These are phyloP conservation scores for Drosophila ercepeae DNA, from an alignment of 1,140 invertebrate genomes.

Conservation along the genomic window DNA sequence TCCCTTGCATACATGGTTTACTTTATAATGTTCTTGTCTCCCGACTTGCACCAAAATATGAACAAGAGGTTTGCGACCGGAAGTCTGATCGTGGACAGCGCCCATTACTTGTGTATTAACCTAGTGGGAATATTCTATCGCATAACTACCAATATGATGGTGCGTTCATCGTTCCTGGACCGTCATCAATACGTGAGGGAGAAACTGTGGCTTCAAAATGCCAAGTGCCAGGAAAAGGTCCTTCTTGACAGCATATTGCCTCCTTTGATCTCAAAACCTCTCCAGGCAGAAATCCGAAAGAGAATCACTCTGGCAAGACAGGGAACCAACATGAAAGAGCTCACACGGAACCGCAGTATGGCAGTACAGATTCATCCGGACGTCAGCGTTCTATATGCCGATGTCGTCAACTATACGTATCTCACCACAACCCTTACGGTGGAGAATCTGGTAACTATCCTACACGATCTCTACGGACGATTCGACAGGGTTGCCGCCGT, in stretches of 20 bases:
- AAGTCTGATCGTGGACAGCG: conserved; percentile 86
- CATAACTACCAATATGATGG: conserved; percentile 93
- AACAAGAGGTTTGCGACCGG: conserved; percentile 73
- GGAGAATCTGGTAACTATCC: conserved; percentile 92
- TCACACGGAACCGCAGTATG: conserved; percentile 86
- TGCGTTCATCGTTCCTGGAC: conserved; percentile 93
- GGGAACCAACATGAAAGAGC: not conserved
- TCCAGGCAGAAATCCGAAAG: conserved; percentile 89
- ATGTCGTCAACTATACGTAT: conserved; percentile 97
- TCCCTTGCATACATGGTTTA: conserved; percentile 86
- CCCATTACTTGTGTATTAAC: conserved; percentile 91
- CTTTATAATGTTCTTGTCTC: conserved; percentile 14
- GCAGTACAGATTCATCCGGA: conserved; percentile 94
- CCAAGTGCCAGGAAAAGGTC: conserved; percentile 93
- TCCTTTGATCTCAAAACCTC: conserved; percentile 91
- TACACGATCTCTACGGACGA: conserved; percentile 96
- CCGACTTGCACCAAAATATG: conserved; percentile 85
- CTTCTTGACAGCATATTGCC: conserved; percentile 94
- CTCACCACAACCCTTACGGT: conserved; percentile 92
- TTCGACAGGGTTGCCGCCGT: conserved; percentile 94
- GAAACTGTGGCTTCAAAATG: conserved; percentile 90
- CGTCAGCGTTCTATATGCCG: conserved; percentile 97
- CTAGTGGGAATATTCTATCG: conserved; percentile 92
- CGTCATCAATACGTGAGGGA: conserved; percentile 93
- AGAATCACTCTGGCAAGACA: conserved; percentile 85